Percentiles rank a stretch among this genome's conserved stretches.
Conservation (phyloP, 2,113 vertebrate species). For the Hemiscyllium ocellatum region DNA sequence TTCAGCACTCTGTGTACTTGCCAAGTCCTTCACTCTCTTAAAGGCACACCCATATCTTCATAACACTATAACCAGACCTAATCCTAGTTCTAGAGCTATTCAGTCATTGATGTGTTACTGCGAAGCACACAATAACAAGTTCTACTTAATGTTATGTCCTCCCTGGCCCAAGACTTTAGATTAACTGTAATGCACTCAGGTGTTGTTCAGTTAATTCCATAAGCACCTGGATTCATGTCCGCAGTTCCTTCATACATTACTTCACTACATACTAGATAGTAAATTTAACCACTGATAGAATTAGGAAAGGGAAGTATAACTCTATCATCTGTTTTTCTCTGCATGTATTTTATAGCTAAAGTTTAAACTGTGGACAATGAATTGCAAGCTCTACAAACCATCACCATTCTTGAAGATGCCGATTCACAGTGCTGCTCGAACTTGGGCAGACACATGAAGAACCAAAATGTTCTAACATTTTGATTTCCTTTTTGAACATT, state of each 20-base stretch:
- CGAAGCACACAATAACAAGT: not conserved
- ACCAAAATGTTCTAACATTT: not conserved
- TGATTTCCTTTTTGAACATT: not conserved
- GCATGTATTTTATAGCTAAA: not conserved
- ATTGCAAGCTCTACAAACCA: not conserved
- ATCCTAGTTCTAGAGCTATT: not conserved
- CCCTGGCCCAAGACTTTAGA: not conserved
- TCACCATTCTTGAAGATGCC: not conserved
- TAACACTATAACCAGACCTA: not conserved
- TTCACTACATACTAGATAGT: not conserved
- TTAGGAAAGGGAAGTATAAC: no score
- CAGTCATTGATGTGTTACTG: not conserved
- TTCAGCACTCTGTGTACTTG: no score
- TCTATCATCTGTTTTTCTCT: not conserved
- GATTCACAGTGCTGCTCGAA: not conserved
- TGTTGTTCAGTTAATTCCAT: not conserved
- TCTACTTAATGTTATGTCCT: not conserved
- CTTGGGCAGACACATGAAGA: not conserved
- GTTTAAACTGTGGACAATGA: not conserved
- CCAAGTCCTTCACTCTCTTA: no score
- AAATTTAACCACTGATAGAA: not conserved
- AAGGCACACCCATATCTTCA: no score
- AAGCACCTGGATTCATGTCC: not conserved
- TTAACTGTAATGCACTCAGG: not conserved
- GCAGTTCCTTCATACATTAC: not conserved